Conservation (phyloP, 2,888 invertebrate species). For the Andrena marginata region DNA sequence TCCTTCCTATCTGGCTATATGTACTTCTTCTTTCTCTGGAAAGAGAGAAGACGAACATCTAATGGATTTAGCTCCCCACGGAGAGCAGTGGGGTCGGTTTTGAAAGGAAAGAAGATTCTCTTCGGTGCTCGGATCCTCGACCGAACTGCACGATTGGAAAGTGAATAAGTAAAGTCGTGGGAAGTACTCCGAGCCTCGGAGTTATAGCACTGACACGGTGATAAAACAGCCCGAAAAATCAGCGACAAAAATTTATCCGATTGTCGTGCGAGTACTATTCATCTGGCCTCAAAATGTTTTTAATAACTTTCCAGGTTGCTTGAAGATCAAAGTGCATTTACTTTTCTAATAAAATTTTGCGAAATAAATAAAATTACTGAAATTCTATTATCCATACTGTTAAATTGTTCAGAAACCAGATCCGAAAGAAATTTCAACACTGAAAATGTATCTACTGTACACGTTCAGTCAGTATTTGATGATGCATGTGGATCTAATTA, state of each 20-base stretch:
- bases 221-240: conserved; percentile 30
- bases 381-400: too few species aligned
- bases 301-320: background rate
- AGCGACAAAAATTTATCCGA: conserved; percentile 12
- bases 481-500: too few species aligned
- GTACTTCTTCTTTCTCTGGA: conserved; percentile 32
- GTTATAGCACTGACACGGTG: conserved; percentile 31
- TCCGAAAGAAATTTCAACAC: too few species aligned
- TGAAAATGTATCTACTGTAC: too few species aligned
- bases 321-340: background rate
- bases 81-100: conserved; percentile 62
- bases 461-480: too few species aligned
- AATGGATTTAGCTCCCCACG: conserved; percentile 72
- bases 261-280: background rate
- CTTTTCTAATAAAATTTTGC: background rate
- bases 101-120: conserved; percentile 67
- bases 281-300: background rate
- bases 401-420: too few species aligned
- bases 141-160: conserved; percentile 58
- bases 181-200: conserved; percentile 44
- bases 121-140: conserved; percentile 41
- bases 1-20: conserved; percentile 11
- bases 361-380: too few species aligned
- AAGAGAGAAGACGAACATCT: conserved; percentile 61
- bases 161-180: conserved; percentile 70